Evolutionary conservation across 2,888 invertebrate species (phyloP), one percentile per base, ranked within the genome.

Genomic region (Tupiocoris notatus): DNA sequence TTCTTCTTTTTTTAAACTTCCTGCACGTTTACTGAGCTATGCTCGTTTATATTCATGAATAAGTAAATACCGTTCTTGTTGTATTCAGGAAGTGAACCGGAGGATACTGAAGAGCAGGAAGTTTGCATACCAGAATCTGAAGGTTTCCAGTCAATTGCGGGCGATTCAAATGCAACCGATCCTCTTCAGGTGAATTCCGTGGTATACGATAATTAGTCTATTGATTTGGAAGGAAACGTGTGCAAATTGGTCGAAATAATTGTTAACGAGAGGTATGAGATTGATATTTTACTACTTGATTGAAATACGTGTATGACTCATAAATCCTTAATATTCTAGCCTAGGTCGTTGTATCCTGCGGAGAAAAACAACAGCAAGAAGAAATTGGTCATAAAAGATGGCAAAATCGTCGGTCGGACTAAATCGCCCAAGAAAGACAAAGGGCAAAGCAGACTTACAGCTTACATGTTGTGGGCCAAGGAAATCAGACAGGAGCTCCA

Each of bases 381-480:
- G 81, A 90, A 90, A 79, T 84, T 91, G 0, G 86, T 90, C 62
- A 88, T 90, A 64, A 89, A 89, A 82, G 89, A 90, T 83, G 88
- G 87, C 70, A 84, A 88, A 81, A 90, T 91, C 2, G 86, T 91
- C 22, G 90, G 90, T n/a, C 85, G 89, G 63, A 63, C 56, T 18
- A 93, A 93, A 82, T 88, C 91, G 0, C 91, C 91, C 81, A 86
- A 93, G 39, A 93, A 93, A 81, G 92, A 92, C 81, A 92, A 92
- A 86, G 92, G 92, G 84, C 92, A 91, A 84, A 88, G 91, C 0
- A 87, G 93, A 68, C 91, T 91, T 79, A 95, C 95, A 0, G 95
- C 95, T 0, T 96, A 95, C 84, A 94, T 94, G 90, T 86, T 95
- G 82, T 96, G 95, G 94, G 92, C 95, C 0, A 91, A 92, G 80